Evolutionary conservation across 2,113 vertebrate genomes (phyloP).

Genomic region (Sinocyclocheilus maitianheensis): DNA sequence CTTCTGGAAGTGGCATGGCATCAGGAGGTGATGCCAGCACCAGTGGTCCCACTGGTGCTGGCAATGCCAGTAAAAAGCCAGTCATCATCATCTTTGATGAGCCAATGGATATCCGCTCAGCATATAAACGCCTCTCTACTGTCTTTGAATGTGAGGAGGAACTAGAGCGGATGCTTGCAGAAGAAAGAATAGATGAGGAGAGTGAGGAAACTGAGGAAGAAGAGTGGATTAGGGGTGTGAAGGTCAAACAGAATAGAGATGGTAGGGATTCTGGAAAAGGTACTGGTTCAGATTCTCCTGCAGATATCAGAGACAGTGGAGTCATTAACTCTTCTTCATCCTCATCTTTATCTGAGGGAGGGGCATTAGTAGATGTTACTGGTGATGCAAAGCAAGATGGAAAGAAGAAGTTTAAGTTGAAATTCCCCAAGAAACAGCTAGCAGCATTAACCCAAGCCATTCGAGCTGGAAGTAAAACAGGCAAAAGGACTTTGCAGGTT

Average conservation of each 20-base stretch:
- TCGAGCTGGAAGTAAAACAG: conserved; percentile 88
- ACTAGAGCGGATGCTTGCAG: conserved; percentile 88
- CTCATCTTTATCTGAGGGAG: neutral
- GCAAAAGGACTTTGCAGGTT: conserved; percentile 96
- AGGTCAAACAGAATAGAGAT: conserved; percentile 37
- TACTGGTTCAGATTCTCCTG: neutral
- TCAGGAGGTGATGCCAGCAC: neutral
- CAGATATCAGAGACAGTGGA: neutral
- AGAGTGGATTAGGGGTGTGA: neutral
- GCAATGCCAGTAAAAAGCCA: conserved; percentile 84
- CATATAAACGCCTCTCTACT: conserved; percentile 95
- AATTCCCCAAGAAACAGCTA: conserved; percentile 96
- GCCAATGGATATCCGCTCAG: conserved; percentile 95
- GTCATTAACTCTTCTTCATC: neutral
- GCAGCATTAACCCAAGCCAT: conserved; percentile 91
- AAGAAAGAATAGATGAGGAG: conserved; percentile 92
- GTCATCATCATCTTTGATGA: conserved; percentile 99
- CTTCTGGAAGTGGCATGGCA: conserved; percentile 9
- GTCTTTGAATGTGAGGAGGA: conserved; percentile 97
- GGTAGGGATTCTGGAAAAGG: neutral
- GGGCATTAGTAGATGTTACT: neutral
- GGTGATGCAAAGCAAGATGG: conserved; percentile 79
- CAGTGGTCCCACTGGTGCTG: conserved; percentile 58
- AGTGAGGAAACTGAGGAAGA: conserved; percentile 81
- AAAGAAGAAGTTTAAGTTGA: conserved; percentile 98